Percentiles rank a stretch among this genome's conserved stretches.
Evolutionary conservation across 2,888 invertebrate species (phyloP).

Genomic region (Drosophila villosipedis): DNA sequence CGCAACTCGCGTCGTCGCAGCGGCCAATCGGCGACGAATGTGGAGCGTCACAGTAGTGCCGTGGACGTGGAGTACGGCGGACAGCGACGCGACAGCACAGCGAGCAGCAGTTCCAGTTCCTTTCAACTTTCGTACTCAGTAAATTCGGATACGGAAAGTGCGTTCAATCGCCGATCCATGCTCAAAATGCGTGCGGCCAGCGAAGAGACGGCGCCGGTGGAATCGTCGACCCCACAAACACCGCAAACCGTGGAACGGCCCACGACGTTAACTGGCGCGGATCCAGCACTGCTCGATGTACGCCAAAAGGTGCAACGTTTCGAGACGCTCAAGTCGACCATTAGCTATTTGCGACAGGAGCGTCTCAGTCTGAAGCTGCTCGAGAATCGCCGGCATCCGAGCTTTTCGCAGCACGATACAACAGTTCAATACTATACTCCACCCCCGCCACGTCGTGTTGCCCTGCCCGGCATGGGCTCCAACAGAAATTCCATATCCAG

Average conservation of each 20-base stretch:
- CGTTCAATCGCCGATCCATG: slow-evolving; percentile 75
- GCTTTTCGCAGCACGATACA: slow-evolving; percentile 44
- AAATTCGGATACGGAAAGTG: slow-evolving; percentile 82
- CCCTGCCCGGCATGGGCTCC: slow-evolving; percentile 51
- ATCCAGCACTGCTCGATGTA: slow-evolving; percentile 79
- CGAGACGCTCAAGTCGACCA: slow-evolving; percentile 71
- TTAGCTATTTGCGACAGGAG: slow-evolving; percentile 57
- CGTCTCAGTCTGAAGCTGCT: slow-evolving; percentile 64
- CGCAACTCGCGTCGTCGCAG: slow-evolving; percentile 77
- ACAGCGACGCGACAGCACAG: slow-evolving; percentile 48
- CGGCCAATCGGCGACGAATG: slow-evolving; percentile 49
- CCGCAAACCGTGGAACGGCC: slow-evolving; percentile 19
- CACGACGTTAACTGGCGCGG: slow-evolving; percentile 43
- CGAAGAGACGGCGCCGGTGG: slow-evolving; percentile 16
- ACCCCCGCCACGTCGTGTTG: slow-evolving; percentile 60
- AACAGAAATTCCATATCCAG: slow-evolving; percentile 45
- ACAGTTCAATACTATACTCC: slow-evolving; percentile 26
- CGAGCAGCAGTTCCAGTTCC: slow-evolving; percentile 67
- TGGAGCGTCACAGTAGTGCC: slow-evolving; percentile 52
- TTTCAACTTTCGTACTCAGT: slow-evolving; percentile 82
- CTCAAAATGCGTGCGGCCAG: slow-evolving; percentile 73
- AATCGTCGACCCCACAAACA: neutral
- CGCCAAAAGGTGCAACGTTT: slow-evolving; percentile 80
- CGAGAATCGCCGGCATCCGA: slow-evolving; percentile 59
- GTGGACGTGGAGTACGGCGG: slow-evolving; percentile 50